A percentile compares a stretch with the other conserved stretches of the same genome.
These are phyloP conservation scores for Cephalopholis sonnerati DNA, from an alignment of 2,113 vertebrate species.

Conservation along the genomic window DNA sequence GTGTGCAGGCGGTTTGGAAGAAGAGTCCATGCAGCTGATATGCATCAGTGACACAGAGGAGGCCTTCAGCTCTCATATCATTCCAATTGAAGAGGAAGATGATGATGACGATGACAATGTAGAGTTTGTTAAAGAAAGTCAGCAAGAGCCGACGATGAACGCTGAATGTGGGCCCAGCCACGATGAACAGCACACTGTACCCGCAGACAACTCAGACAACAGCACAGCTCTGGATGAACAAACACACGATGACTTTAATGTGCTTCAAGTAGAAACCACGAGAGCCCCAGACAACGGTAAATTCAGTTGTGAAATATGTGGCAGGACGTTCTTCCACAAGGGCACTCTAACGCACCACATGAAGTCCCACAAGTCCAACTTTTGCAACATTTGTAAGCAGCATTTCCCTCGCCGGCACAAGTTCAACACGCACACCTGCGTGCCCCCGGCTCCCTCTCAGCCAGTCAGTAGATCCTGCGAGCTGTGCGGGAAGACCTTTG, in stretches of 20 bases:
- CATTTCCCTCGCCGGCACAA: slow-evolving; percentile 58
- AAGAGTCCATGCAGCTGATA: slow-evolving; percentile 46
- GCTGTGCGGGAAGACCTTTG: slow-evolving; percentile 76
- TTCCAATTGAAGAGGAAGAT: slow-evolving; percentile 72
- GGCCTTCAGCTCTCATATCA: slow-evolving; percentile 63
- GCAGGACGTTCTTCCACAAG: slow-evolving; percentile 69
- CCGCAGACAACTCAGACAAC: slow-evolving; percentile 25
- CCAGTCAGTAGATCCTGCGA: slow-evolving; percentile 55
- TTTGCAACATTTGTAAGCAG: slow-evolving; percentile 73
- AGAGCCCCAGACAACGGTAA: slow-evolving; percentile 17
- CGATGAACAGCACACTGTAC: slow-evolving; percentile 24
- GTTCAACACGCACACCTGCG: slow-evolving; percentile 65
- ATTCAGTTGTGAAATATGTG: slow-evolving; percentile 70
- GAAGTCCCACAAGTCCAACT: slow-evolving; percentile 73
- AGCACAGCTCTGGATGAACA: slow-evolving; percentile 12
- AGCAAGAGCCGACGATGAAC: slow-evolving; percentile 36
- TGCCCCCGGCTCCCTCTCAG: slow-evolving; percentile 17
- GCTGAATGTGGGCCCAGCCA: slow-evolving; percentile 18
- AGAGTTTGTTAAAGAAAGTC: slow-evolving; percentile 63
- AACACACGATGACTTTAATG: slow-evolving; percentile 29
- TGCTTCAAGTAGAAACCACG: slow-evolving; percentile 2
- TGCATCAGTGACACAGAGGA: slow-evolving; percentile 51
- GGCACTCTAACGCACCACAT: slow-evolving; percentile 75
- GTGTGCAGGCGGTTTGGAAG: slow-evolving; percentile 26
- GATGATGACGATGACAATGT: slow-evolving; percentile 26